Base-by-base conservation (phyloP, 1,140 invertebrate species). In the Nylanderia fulva region DNA sequence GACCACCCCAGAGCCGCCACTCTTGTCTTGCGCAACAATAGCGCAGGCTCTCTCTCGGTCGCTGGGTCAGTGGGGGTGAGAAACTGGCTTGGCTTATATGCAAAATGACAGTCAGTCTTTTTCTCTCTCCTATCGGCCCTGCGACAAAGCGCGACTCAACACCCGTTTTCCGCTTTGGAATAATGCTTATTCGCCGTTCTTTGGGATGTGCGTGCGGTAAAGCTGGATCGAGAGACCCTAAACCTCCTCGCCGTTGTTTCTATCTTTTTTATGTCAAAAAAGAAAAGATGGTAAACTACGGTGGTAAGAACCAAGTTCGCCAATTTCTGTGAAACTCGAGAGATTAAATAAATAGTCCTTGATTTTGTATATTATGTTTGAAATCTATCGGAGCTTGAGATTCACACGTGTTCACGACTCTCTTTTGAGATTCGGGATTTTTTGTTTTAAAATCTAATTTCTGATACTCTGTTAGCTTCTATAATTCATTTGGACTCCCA, bases 71-170 rank as follows among this genome's bases (percentile, higher is more conserved):
- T 95, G 93, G 95, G 95, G 93, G 94, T 92, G 95, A 95, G 95
- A 95, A 95, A 94, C 92, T 93, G 95, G 93, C 95, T 95, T 93
- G 94, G 94, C 94, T 95, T 88, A 72, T 71, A 72, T 90, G 85
- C 88, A 85, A 77, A 86, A 68, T 85, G 89, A 90, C 89, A 95
- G 95, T 95, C 95, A 95, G 95, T 95, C 95, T 95, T 95, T 95
- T 95, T 95, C 94, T 95, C 94, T 95, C 94, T 95, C 95, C 94
- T 95, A 95, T 95, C 91, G 93, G 91, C 94, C 90, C 84, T 77
- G 90, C 88, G 93, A 93, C 91, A 92, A 91, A 87, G 66, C 77
- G 24, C 66, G 42, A 45, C 54, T 56, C 39, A 2, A 72, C 29
- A 58, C 48, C n/a, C 13, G 24, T 56, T 58, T 56, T 58, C 33